A percentile compares a stretch with the other conserved stretches of the same genome.
phyloP scores from a whole-genome alignment of 2,113 vertebrate genomes.

The Oenanthe melanoleuca region DNA sequence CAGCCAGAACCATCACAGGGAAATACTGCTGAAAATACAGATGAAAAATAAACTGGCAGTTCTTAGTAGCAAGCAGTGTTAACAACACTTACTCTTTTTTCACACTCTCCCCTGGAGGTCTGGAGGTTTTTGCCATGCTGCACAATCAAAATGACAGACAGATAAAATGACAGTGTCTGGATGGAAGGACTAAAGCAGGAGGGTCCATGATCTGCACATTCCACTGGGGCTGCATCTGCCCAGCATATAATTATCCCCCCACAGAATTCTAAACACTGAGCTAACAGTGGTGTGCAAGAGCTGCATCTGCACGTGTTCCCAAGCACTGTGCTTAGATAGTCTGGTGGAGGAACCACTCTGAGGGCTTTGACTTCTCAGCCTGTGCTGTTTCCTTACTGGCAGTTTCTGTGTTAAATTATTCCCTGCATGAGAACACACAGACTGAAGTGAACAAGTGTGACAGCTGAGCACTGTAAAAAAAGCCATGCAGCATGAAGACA shows the following conservation, averaged over 20 bases:
- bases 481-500: not conserved
- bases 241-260: not conserved
- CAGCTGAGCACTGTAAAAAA: not conserved
- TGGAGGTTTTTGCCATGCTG: not conserved
- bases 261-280: not conserved
- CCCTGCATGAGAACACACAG: not conserved
- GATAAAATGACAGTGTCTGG: not conserved
- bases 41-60: not conserved
- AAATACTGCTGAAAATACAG: not conserved
- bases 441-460: not conserved
- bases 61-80: not conserved
- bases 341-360: not conserved
- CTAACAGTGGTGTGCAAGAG: rapidly evolving
- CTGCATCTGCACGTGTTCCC: not conserved
- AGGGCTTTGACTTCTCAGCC: not conserved
- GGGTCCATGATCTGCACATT: not conserved
- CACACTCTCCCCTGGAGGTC: not conserved
- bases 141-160: not conserved
- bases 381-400: not conserved
- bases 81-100: not conserved
- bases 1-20: not conserved
- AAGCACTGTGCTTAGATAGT: not conserved
- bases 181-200: not conserved
- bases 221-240: not conserved
- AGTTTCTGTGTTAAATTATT: not conserved